These are phyloP conservation scores for Apteryx owenii DNA, from an alignment of 2,113 vertebrate species.

Conservation along the genomic window DNA sequence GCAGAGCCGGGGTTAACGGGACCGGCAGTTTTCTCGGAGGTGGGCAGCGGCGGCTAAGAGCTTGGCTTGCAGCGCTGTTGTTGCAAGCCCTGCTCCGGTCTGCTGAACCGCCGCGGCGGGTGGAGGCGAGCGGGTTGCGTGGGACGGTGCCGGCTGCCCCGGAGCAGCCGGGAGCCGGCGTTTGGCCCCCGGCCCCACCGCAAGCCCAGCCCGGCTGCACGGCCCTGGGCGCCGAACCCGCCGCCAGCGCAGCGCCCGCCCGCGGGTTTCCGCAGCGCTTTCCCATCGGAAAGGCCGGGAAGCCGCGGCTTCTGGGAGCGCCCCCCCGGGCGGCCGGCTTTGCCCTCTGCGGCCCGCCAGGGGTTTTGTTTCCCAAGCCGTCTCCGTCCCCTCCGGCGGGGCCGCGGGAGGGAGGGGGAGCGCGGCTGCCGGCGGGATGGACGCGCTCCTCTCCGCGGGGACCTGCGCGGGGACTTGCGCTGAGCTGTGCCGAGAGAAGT, in stretches of 20 bases:
- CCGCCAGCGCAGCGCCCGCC: too few relatives aligned
- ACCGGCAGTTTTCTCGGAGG: background rate
- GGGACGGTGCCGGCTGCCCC: too few relatives aligned
- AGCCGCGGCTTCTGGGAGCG: slow-evolving; percentile 43
- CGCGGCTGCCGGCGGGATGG: background rate
- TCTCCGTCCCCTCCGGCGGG: background rate
- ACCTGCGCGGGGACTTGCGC: background rate
- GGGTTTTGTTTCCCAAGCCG: slow-evolving; percentile 33
- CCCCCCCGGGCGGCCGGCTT: background rate
- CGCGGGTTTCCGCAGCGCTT: slow-evolving; percentile 56
- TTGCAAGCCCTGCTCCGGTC: too few relatives aligned
- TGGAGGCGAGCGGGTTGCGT: background rate
- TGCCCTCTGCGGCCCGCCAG: background rate
- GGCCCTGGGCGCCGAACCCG: too few relatives aligned
- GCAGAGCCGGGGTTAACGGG: slow-evolving; percentile 1
- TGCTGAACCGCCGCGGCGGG: too few relatives aligned
- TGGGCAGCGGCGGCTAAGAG: too few relatives aligned
- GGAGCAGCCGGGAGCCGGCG: background rate
- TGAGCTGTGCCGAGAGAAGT: background rate
- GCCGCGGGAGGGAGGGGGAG: background rate
- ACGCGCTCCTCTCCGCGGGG: background rate
- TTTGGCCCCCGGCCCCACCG: rapidly evolving
- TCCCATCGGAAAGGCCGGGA: slow-evolving; percentile 69
- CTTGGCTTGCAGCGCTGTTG: too few relatives aligned
- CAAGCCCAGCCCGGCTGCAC: too few relatives aligned